Conservation (phyloP, 2,113 vertebrate genomes). For the Glareola pratincola region DNA sequence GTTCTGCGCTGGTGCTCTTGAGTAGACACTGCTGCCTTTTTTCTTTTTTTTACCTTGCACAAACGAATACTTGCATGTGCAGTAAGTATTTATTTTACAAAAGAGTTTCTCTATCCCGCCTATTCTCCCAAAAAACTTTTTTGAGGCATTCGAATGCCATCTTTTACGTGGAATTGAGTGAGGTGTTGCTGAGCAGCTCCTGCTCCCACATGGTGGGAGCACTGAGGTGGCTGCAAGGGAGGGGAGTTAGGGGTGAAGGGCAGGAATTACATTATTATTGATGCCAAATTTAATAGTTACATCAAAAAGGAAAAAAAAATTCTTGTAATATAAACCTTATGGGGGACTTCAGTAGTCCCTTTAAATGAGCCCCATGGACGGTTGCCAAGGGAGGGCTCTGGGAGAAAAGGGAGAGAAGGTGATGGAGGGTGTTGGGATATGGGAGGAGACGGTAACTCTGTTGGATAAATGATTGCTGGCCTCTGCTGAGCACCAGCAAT, state of each 20-base stretch:
- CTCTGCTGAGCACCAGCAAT: neutral
- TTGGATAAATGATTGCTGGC: neutral
- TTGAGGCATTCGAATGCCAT: neutral
- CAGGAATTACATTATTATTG: neutral
- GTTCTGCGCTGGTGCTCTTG: neutral
- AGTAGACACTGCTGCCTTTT: too few species aligned
- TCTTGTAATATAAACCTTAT: neutral
- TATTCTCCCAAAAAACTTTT: accelerated
- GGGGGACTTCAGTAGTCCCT: neutral
- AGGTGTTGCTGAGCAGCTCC: neutral
- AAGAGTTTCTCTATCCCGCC: neutral
- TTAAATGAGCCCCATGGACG: neutral
- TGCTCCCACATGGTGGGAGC: accelerated
- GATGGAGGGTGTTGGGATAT: neutral
- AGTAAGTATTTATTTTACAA: neutral
- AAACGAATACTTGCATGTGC: neutral
- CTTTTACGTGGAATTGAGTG: accelerated
- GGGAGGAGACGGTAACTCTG: neutral
- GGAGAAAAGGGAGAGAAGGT: neutral
- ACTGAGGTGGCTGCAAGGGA: accelerated
- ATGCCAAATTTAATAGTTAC: neutral
- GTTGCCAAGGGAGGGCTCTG: neutral
- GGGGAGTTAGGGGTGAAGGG: neutral
- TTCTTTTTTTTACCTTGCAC: neutral
- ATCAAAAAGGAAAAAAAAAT: neutral